Percentiles rank a stretch among this genome's conserved stretches.
These are phyloP conservation scores for Myotis lucifugus DNA, from an alignment of 2,113 vertebrate species.

Conservation along the genomic window DNA sequence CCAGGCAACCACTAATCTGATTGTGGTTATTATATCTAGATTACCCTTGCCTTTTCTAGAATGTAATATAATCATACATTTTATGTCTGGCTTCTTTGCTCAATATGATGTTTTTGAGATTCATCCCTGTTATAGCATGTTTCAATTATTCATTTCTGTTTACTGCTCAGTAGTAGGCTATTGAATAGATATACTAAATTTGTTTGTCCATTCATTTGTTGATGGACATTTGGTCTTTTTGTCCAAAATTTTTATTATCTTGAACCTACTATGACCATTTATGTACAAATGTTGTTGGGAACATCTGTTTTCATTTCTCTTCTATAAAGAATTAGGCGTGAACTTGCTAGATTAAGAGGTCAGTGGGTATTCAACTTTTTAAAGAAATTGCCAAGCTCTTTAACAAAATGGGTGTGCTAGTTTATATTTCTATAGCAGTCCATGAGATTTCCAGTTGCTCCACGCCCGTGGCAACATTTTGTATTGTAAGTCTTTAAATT, in stretches of 20 bases:
- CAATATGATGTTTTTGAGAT: neutral
- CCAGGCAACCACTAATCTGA: neutral
- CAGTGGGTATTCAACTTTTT: constrained; percentile 16
- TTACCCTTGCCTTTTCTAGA: neutral
- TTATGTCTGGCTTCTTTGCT: neutral
- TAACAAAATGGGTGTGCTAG: neutral
- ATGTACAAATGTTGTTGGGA: neutral
- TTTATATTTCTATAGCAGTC: neutral
- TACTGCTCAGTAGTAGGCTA: neutral
- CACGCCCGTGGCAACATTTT: neutral
- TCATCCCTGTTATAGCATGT: neutral
- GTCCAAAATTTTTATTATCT: neutral
- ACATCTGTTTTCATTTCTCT: constrained; percentile 11
- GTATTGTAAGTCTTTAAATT: neutral
- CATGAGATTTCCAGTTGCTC: neutral
- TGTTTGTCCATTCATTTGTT: neutral
- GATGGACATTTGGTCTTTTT: neutral
- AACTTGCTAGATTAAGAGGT: neutral
- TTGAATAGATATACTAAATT: neutral
- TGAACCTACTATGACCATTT: neutral
- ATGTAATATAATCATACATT: neutral
- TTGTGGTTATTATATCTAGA: neutral
- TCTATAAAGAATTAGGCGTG: neutral
- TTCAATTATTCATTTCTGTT: neutral
- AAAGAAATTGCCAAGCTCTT: constrained; percentile 30